Evolutionary conservation across 2,113 vertebrate species (phyloP), one percentile per base, ranked within the genome.

Genomic region (Trogon surrucura): DNA sequence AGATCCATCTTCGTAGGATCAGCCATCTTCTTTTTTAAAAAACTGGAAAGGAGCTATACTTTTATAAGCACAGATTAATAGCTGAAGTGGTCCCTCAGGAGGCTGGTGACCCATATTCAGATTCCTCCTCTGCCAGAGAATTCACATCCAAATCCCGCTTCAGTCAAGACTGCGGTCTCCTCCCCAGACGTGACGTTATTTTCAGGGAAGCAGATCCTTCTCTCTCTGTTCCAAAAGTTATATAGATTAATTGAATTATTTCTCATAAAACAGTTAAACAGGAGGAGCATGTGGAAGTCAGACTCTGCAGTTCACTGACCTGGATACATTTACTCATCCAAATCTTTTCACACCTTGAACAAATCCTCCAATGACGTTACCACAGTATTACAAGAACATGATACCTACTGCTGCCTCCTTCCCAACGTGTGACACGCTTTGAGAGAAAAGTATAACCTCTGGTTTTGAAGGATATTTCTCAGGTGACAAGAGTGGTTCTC

Each of bases 341-440:
- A 60, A 74, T 1, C 8, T 53, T 54, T 88, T 64, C 45, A 44
- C 22, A 72, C 26, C 30, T 50, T 16, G 47, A 91, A 73, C 41
- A 84, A 67, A 80, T 27, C 26, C 12, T 70, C 20, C 45, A 73
- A 10, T 53, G 66, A 62, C 41, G 81, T 88, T 12, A 85, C 30
- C 32, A 34, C 0, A 0, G 2, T 66, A 62, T 58, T 41, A 54
- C 7, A 80, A 34, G 8, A 80, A 78, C 10, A 32, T 54, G 41
- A 54, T 20, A 73, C 4, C 48, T 25, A 58, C n/a, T 48, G 22
- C 23, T 78, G 8, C 26, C 29, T 84, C 30, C 47, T 61, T 84
- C 38, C 60, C 41, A 70, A 45, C 1, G 1, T 15, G 29, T 23
- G 25, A 50, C 1, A 6, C 47, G 34, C 38, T 81, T 77, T 80